phyloP scores from a whole-genome alignment of 1,140 invertebrate species.

The Drosophila jambulina region DNA sequence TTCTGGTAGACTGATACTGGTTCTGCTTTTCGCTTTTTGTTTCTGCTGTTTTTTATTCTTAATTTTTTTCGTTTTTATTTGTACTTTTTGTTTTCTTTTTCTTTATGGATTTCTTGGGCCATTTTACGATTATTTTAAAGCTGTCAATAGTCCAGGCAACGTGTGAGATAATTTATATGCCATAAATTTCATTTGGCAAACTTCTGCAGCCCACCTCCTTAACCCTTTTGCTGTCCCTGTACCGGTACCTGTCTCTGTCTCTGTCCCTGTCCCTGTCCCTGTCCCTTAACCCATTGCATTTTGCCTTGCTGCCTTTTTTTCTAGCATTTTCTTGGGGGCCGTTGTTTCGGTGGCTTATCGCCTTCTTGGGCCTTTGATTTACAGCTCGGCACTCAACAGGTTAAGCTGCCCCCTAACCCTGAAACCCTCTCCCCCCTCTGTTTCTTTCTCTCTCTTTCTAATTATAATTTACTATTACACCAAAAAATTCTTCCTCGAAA shows the following conservation, averaged over 20 bases:
- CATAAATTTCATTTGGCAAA: conserved; percentile 81
- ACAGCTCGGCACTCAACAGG: conserved; percentile 67
- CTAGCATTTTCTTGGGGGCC: conserved; percentile 47
- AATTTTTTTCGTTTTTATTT: background rate
- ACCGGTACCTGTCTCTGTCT: background rate
- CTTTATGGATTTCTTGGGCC: conserved; percentile 81
- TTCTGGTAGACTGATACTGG: conserved; percentile 39
- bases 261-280: background rate
- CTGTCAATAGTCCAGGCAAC: conserved; percentile 80
- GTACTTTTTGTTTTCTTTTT: conserved; percentile 11
- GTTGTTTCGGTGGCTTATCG: conserved; percentile 78
- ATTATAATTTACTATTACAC: conserved; percentile 66
- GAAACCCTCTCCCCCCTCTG: background rate
- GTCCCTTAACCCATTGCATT: conserved; percentile 6
- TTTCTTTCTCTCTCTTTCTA: conserved; percentile 26
- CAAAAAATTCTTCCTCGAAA: conserved; percentile 21
- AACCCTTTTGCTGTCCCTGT: background rate
- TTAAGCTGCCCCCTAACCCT: conserved; percentile 44
- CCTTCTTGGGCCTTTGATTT: conserved; percentile 77
- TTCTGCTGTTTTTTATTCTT: conserved; percentile 31
- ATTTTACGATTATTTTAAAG: conserved; percentile 83
- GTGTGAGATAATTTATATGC: conserved; percentile 84
- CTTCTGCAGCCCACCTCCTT: conserved; percentile 27
- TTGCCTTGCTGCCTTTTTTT: conserved; percentile 38
- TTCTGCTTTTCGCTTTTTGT: conserved; percentile 47